Evolutionary conservation across 2,113 vertebrate species (phyloP), one percentile per base, ranked within the genome.

Genomic region (Actenoides lindsayi): DNA sequence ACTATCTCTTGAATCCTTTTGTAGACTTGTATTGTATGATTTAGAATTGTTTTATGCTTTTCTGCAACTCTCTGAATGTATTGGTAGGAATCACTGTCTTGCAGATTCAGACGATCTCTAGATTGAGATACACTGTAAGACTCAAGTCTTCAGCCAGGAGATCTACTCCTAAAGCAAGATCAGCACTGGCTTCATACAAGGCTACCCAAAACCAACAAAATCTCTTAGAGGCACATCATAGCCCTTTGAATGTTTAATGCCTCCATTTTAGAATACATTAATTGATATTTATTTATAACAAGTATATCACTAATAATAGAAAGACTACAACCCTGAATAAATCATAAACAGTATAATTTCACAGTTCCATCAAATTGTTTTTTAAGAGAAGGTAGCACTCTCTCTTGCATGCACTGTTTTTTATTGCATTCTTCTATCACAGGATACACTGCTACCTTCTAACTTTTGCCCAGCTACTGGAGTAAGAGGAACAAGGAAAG

Each of bases 121-220:
- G 31, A 12, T 27, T 51, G 31, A 51, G 31, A 19, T 27, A 23
- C 0, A 0, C 31, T 11, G 15, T 0, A 3, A 28, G 27, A 78
- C 16, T 79, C 59, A 44, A 35, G 21, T 71, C 57, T 78, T 11
- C 21, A 57, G 57, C 31, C 42, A 31, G 17, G 17, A 42, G 50
- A 30, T 57, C 42, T 71, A 57, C 12, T 51, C 59, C 42, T 59
- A 23, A 70, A 50, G 56, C 5, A 63, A 57, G 21, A 65, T 24
- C 50, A 84, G 17, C 57, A 16, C 42, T 35, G 35, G 33, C n/a
- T 23, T 41, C 21, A 2, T 9, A 14, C 18, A n/a, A 59, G 27
- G 30, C 23, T 71, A 33, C 18, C 33, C 24, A 51, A 59, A 78
- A 78, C 51, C 17, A 50, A 16, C 31, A 37, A 64, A 78, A 64